Base-by-base conservation (phyloP, 2,113 vertebrate species). In the Oryctolagus cuniculus region DNA sequence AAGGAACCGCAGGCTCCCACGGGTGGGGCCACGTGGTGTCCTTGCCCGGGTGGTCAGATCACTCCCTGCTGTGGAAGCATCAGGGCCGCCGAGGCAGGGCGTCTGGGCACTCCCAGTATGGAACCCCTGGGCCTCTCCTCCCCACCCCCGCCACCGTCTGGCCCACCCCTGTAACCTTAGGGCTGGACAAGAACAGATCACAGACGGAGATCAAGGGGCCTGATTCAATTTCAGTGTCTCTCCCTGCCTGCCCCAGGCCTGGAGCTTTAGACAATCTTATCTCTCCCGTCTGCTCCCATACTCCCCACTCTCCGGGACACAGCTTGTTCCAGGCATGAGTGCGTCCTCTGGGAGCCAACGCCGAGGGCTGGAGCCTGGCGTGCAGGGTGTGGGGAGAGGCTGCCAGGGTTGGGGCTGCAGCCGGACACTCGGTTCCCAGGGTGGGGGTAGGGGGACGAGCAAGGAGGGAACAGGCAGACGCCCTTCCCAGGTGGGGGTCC, bases 401-500 rank as follows among this genome's bases (percentile, higher is more conserved):
- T 51, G 29, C 31, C 38, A 27, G 61, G 11, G 36, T 51, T 51
- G 87, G 34, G 29, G 19, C 51, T 36, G 11, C 7, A 27, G 25
- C 58, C 51, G 38, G 15, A 25, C 5, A 5, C 19, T 19, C 49
- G 87, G 44, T 38, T 11, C 69, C 0, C 0, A 29, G 55, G 31
- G 5, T 44, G 10, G n/a, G 44, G 86, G 21, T 15, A 27, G 17
- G 10, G n/a, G 44, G 80, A 27, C 11, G n/a, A 10, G 24, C 5
- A 3, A n/a, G 6, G 66, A 44, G 19, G 2, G 16, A 31, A 21
- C 5, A 17, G 27, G 27, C 6, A 15, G 64, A 11, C 19, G 38
- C 31, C 67, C 31, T n/a, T 36, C 25, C 36, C 5, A 0, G 8
- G 22, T 1, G 1, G 2, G 53, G 10, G 27, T 24, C 6, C 55